Evolutionary conservation across 2,797 vertebrate species (phyloP).

Genomic region (Myoxocephalus aenaeus): DNA sequence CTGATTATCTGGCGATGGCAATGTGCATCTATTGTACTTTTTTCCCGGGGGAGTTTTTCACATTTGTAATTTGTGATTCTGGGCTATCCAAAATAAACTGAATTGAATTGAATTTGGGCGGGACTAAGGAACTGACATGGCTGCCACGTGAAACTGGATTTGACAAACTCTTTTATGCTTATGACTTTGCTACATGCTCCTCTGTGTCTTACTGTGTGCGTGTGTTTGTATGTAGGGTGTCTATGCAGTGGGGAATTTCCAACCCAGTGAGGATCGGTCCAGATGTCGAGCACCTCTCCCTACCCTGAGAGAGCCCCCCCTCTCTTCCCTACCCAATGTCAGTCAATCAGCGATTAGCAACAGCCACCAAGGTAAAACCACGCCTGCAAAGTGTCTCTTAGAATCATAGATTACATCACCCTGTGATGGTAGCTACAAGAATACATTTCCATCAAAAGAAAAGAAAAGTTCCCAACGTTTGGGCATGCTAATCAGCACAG

Average conservation of each 20-base stretch:
- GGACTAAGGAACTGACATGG: no score
- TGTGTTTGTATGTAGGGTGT: conserved; percentile 85
- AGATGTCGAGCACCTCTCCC: conserved; percentile 77
- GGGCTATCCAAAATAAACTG: no score
- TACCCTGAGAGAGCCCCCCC: conserved; percentile 83
- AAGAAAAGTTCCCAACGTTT: neutral
- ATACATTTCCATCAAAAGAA: neutral
- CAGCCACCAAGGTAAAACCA: conserved; percentile 71
- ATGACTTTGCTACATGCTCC: neutral
- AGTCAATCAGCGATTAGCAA: conserved; percentile 84
- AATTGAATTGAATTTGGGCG: no score
- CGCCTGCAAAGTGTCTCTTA: neutral
- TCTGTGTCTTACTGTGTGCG: conserved; percentile 31
- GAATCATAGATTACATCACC: neutral
- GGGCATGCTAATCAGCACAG: neutral
- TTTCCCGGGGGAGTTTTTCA: no score
- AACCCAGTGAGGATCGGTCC: conserved; percentile 90
- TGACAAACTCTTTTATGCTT: no score
- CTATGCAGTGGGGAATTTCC: conserved; percentile 94
- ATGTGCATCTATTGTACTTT: no score
- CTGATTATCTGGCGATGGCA: no score
- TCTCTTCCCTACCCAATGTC: conserved; percentile 89
- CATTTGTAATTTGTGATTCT: no score
- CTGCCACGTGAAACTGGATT: no score
- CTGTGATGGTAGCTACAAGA: neutral